Evolutionary conservation across 1,140 invertebrate genomes (phyloP), one percentile per base, ranked within the genome.

Genomic region (Philotrypesis tridentata): DNA sequence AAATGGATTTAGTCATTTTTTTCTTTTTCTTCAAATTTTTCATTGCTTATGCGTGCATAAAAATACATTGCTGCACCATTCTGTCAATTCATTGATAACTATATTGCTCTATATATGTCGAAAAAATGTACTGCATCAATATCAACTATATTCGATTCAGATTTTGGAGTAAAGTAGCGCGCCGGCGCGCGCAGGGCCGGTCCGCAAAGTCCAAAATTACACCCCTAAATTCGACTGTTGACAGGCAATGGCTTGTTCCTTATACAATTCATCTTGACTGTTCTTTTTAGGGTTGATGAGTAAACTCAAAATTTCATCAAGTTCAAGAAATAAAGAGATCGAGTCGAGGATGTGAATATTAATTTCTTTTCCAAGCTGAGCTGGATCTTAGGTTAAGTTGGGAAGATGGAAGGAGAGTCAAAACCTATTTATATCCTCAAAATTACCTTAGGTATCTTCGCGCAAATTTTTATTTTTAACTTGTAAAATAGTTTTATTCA

Each of bases 381-480:
- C 48, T 55, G 17, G 48, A 55, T n/a, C 48, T n/a, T 55, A 55
- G 21, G 17, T 55, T 55, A 55, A 55, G 48, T 55, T n/a, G 48
- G 7, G 3, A 7, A 55, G 48, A 55, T 55, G 48, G 48, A 55
- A 55, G 6, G 48, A 55, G 48, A 55, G n/a, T 55, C 21, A n/a
- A 55, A 55, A 55, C 48, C 48, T 55, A 65, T 65, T 25, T 65
- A 27, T 65, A 27, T 55, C 48, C 21, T 55, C 21, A 55, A 65
- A 61, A 40, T 33, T 21, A 5, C 27, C 7, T 68, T 81, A 37
- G 79, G 79, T 81, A 81, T n/a, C n/a, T 55, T 55, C 7, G 48
- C 48, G 6, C n/a, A 7, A 21, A 55, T 55, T 2, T 55, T 17
- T n/a, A 55, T 55, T 55, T 21, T 55, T 55, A 55, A 21, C 48